Evolutionary conservation across 2,888 invertebrate species (phyloP), one percentile per base, ranked within the genome.

Genomic region (Cistogaster globosa): DNA sequence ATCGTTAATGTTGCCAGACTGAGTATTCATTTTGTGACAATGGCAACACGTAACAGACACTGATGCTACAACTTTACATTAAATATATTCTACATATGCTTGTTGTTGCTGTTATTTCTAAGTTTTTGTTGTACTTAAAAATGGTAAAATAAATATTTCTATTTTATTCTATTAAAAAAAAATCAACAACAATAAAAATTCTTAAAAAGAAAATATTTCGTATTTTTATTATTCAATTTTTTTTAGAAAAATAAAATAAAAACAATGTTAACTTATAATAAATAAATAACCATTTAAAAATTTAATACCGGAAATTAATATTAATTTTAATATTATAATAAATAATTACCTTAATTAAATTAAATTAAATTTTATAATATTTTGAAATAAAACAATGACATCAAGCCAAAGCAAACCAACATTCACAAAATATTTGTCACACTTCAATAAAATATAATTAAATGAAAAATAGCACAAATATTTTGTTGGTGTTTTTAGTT

Each of bases 401-500:
- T 5, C 62, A 62, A 71, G n/a, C 63, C 20, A 45, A 68, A 12
- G 8, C 58, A 80, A 68, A 12, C 12, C 58, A 80, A 67, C 80
- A 83, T 75, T 80, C 74, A 79, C 75, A 78, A 85, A 85, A 85
- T 82, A 82, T 82, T 85, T 85, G 85, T 85, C 75, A 86, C 82
- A 86, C 83, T 86, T 83, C 83, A 86, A 83, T 86, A 86, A 83
- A 83, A 86, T 79, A 74, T 82, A 82, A 82, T 85, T 71, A 83
- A 86, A 83, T 80, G 72, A 83, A 83, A 85, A 78, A 78, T 75
- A 77, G 77, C 65, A 82, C 72, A 79, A 65, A 55, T 71, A 58
- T 63, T 71, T 53, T 55, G 7, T 20, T 65, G 55, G 55, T 26
- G 60, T 58, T 65, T 45, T 57, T 32, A 45, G 22, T 55, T 57